Evolutionary conservation across 2,113 vertebrate species (phyloP).

Genomic region (Pteronura brasiliensis): DNA sequence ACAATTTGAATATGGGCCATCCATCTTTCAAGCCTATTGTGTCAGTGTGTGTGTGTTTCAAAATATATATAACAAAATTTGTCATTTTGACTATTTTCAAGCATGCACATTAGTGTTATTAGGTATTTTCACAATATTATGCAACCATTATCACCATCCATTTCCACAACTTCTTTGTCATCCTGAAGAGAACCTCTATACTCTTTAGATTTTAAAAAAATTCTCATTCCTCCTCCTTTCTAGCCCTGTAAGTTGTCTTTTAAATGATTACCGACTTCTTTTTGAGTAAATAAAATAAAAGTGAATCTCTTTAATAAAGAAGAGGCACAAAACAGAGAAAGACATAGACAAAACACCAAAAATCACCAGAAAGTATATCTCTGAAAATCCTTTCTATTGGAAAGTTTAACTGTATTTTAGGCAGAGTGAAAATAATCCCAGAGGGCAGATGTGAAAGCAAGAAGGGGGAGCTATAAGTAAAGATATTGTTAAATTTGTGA

Average conservation of each 20-base stretch:
- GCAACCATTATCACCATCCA: too few relatives aligned
- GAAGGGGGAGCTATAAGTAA: background rate
- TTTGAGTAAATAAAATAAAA: background rate
- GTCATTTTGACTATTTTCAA: background rate
- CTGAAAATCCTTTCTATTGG: background rate
- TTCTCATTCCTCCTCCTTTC: background rate
- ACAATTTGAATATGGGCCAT: background rate
- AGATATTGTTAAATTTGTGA: background rate
- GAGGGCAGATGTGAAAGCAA: background rate
- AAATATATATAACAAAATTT: background rate
- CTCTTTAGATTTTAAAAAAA: background rate
- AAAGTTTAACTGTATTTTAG: background rate
- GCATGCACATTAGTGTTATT: background rate
- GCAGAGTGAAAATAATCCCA: background rate
- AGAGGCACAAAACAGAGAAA: background rate
- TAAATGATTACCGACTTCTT: background rate
- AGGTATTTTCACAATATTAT: background rate
- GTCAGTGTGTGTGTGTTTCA: background rate
- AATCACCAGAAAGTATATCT: background rate
- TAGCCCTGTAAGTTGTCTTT: background rate
- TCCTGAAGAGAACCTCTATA: background rate
- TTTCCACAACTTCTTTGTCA: background rate
- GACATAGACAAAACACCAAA: background rate
- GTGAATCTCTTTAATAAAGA: background rate
- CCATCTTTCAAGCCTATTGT: background rate